phyloP scores from a whole-genome alignment of 1,140 invertebrate genomes.

The Oedothorax gibbosus region DNA sequence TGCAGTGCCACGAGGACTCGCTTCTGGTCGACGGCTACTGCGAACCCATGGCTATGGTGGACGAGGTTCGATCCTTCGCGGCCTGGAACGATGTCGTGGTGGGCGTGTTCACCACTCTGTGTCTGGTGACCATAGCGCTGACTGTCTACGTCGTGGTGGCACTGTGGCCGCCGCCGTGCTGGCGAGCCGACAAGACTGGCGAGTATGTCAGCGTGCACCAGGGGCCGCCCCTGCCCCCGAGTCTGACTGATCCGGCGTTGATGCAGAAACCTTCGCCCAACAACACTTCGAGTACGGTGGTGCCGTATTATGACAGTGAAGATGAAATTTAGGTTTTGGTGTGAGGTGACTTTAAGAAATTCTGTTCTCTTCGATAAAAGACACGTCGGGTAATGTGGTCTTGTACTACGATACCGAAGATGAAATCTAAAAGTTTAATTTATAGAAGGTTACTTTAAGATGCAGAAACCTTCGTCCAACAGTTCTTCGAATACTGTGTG shows the following conservation, averaged over 20 bases:
- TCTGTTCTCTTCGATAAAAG: too few relatives aligned
- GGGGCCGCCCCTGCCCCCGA: conserved; percentile 19
- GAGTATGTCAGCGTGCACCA: conserved; percentile 29
- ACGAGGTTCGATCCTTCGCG: conserved; percentile 54
- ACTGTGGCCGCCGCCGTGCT: conserved; percentile 28
- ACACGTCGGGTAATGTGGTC: too few relatives aligned
- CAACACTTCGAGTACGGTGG: conserved; percentile 26
- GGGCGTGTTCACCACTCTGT: conserved; percentile 56
- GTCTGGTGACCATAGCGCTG: conserved; percentile 62
- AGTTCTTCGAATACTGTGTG: conserved; percentile 24
- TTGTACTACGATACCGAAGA: too few relatives aligned
- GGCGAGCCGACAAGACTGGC: conserved; percentile 9
- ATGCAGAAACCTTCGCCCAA: conserved; percentile 29
- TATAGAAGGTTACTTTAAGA: too few relatives aligned
- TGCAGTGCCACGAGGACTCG: conserved; percentile 68
- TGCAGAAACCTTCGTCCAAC: conserved; percentile 29
- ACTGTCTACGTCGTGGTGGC: conserved; percentile 60
- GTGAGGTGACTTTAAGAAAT: not conserved
- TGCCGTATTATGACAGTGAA: conserved; percentile 53
- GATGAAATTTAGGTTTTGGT: conserved; percentile 35
- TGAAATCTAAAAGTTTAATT: too few relatives aligned
- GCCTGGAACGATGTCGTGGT: conserved; percentile 58
- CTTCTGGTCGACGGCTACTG: conserved; percentile 60
- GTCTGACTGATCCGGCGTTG: conserved; percentile 32
- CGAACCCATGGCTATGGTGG: conserved; percentile 46